A percentile compares a stretch with the other conserved stretches of the same genome.
Evolutionary conservation across 2,888 invertebrate species (phyloP).

Genomic region (Nowickia ferox): DNA sequence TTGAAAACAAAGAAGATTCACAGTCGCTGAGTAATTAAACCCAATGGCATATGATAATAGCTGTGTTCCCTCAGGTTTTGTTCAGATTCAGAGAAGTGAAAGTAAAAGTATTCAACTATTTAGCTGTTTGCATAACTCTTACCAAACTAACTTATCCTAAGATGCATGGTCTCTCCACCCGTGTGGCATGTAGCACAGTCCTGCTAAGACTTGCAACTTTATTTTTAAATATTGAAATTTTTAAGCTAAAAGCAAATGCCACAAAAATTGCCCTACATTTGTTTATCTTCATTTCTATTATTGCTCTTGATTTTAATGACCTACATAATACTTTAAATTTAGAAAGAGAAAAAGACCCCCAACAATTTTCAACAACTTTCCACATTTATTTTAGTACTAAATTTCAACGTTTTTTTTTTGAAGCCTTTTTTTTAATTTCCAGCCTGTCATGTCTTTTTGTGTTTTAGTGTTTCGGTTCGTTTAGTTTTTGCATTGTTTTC

Average conservation of each 20-base stretch:
- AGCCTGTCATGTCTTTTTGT: conserved; percentile 43
- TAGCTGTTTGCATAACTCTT: no score
- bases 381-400: not conserved
- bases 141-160: no score
- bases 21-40: no score
- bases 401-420: conserved; percentile 18
- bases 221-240: not conserved
- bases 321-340: conserved; percentile 34
- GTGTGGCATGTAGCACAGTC: no score
- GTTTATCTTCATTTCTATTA: not conserved
- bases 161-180: no score
- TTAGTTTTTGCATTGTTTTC: conserved; percentile 59
- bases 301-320: not conserved
- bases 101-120: no score
- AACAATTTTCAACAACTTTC: conserved; percentile 2
- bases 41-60: no score
- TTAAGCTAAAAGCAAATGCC: not conserved
- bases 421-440: conserved; percentile 32
- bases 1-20: no score
- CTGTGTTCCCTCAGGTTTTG: no score
- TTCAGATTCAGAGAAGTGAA: no score
- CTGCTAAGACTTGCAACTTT: no score
- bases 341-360: not conserved
- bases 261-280: not conserved
- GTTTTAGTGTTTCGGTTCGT: conserved; percentile 62